A percentile compares a stretch with the other conserved stretches of the same genome.
These are phyloP conservation scores for Drosophila bifasciata DNA, from an alignment of 1,140 invertebrate species.

Conservation along the genomic window DNA sequence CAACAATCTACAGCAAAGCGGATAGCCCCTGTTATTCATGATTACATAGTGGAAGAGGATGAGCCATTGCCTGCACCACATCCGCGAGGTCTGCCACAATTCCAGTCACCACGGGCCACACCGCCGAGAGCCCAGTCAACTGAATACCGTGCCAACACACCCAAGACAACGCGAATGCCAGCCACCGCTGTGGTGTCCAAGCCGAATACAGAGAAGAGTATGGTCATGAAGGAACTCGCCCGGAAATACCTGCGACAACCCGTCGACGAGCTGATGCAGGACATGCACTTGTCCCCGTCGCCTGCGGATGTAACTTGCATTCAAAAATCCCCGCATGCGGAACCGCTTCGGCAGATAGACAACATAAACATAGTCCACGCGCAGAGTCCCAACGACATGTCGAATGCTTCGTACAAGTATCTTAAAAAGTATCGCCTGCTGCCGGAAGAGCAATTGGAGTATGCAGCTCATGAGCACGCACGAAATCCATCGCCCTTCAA, in stretches of 20 bases:
- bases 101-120: constrained; percentile 54
- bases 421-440: constrained; percentile 76
- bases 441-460: constrained; percentile 62
- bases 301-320: background rate
- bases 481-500: constrained; percentile 14
- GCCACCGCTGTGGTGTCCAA: constrained; percentile 32
- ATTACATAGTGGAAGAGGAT: constrained; percentile 67
- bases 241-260: constrained; percentile 77
- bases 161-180: constrained; percentile 27
- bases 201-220: constrained; percentile 67
- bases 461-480: background rate
- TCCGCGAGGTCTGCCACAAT: constrained; percentile 38
- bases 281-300: constrained; percentile 45
- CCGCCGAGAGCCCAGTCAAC: constrained; percentile 73
- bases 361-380: constrained; percentile 60
- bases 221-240: constrained; percentile 79
- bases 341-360: constrained; percentile 64
- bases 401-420: constrained; percentile 80
- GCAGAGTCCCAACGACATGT: constrained; percentile 71
- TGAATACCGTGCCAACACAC: constrained; percentile 60
- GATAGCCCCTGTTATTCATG: constrained; percentile 52
- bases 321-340: constrained; percentile 14
- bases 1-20: constrained; percentile 33
- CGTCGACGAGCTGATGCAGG: constrained; percentile 70
- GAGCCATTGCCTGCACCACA: constrained; percentile 26